Percentiles rank a stretch among this genome's conserved stretches.
Evolutionary conservation across 2,113 vertebrate genomes (phyloP).

Genomic region (Cairina moschata): DNA sequence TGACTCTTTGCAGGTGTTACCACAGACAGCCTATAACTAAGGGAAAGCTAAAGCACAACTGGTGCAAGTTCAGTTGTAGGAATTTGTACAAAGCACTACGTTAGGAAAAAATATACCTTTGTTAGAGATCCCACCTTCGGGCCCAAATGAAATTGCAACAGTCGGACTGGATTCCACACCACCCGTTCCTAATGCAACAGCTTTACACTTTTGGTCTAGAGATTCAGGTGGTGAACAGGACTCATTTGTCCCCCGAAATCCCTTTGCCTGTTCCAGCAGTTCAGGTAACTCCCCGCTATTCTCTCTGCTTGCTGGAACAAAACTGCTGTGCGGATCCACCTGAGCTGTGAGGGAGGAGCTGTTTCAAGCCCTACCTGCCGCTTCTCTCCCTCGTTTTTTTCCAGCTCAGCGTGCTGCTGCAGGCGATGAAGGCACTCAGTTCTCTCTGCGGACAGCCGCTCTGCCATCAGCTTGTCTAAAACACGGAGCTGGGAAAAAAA

Average conservation of each 20-base stretch:
- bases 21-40: not conserved
- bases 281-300: not conserved
- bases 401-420: constrained; percentile 81
- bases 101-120: not conserved
- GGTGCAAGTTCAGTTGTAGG: not conserved
- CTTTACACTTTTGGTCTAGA: not conserved
- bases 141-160: not conserved
- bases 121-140: not conserved
- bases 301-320: not conserved
- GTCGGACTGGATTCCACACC: not conserved
- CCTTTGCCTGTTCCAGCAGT: not conserved
- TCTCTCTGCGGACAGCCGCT: constrained; percentile 90
- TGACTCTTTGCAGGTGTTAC: not conserved
- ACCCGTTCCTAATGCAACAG: not conserved
- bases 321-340: not conserved
- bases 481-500: constrained; percentile 82
- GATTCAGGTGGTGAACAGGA: not conserved
- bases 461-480: constrained; percentile 91
- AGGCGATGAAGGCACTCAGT: constrained; percentile 89
- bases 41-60: not conserved
- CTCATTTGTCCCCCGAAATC: not conserved
- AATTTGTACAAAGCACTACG: not conserved
- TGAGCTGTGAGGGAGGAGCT: not conserved
- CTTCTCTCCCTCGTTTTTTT: constrained; percentile 84
- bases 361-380: constrained; percentile 82